Evolutionary conservation across 2,888 invertebrate genomes (phyloP).

Genomic region (Trilocha varians): DNA sequence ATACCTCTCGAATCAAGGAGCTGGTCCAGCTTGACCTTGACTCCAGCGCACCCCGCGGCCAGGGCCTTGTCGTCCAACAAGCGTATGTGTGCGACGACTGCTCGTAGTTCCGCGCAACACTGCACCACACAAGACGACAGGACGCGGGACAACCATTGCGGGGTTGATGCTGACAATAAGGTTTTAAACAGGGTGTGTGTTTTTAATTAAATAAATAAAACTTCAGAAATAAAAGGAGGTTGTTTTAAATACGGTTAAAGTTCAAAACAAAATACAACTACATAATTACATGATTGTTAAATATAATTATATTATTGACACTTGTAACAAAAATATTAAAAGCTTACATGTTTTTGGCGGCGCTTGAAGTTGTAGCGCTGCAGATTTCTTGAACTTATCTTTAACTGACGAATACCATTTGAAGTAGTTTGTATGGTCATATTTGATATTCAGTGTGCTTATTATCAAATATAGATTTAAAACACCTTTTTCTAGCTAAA

Average conservation of each 20-base stretch:
- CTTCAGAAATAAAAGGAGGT: too few species aligned
- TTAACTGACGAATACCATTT: conserved; percentile 40
- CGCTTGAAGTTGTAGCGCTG: conserved; percentile 27
- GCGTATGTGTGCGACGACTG: conserved; percentile 62
- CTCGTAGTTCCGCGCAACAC: conserved; percentile 78
- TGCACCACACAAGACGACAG: conserved; percentile 73
- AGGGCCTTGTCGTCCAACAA: conserved; percentile 23
- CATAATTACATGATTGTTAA: too few species aligned
- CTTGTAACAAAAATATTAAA: too few species aligned
- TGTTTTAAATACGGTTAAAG: too few species aligned
- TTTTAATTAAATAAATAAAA: too few species aligned
- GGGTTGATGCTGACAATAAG: conserved; percentile 36
- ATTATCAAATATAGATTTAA: conserved; percentile 79
- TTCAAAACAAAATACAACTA: too few species aligned
- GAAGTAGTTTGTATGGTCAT: conserved; percentile 55
- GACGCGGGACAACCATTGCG: conserved; percentile 48
- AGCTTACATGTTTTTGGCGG: conserved; percentile 26
- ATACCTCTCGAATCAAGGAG: conserved; percentile 55
- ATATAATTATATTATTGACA: too few species aligned
- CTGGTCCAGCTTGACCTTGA: conserved; percentile 65
- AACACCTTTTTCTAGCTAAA: conserved; percentile 74
- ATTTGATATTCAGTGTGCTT: conserved; percentile 79
- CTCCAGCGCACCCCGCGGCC: conserved; percentile 48
- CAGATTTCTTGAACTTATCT: conserved; percentile 32
- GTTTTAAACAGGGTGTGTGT: too few species aligned